phyloP scores from a whole-genome alignment of 2,888 invertebrate genomes.

The Pseudanteris insignis region DNA sequence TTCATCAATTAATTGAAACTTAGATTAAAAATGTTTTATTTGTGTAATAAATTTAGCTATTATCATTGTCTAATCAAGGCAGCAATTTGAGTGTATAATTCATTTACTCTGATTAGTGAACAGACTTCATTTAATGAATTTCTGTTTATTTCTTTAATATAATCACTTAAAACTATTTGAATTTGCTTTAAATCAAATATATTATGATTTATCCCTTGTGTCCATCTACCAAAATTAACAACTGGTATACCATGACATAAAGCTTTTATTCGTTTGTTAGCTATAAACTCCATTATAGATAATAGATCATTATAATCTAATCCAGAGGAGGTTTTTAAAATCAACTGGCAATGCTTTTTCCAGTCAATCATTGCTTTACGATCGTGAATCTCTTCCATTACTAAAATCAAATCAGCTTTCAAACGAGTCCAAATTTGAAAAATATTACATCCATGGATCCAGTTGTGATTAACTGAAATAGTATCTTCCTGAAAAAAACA shows the following conservation, averaged over 20 bases:
- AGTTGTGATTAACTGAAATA: conserved; percentile 97
- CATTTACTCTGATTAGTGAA: conserved; percentile 5
- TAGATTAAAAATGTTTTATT: too few species aligned
- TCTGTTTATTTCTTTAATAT: conserved; percentile 16
- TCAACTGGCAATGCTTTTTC: conserved; percentile 80
- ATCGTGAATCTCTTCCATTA: conserved; percentile 83
- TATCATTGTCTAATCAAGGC: too few species aligned
- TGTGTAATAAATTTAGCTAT: too few species aligned
- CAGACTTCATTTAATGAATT: conserved; percentile 26
- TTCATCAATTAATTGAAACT: too few species aligned
- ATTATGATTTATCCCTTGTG: conserved; percentile 67
- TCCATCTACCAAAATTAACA: conserved; percentile 64
- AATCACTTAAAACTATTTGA: conserved; percentile 64
- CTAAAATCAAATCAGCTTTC: conserved; percentile 71
- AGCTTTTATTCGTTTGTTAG: conserved; percentile 70
- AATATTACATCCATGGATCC: conserved; percentile 93
- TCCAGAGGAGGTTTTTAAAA: conserved; percentile 81
- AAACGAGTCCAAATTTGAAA: conserved; percentile 77
- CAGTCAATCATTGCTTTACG: conserved; percentile 80
- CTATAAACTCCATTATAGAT: conserved; percentile 74
- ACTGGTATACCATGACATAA: conserved; percentile 59
- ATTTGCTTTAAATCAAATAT: conserved; percentile 67
- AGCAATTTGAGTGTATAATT: conserved; percentile 16
- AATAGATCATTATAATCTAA: conserved; percentile 79
- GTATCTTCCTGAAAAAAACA: conserved; percentile 75